Evolutionary conservation across 1,140 invertebrate species (phyloP), one percentile per base, ranked within the genome.

Genomic region (Polypedilum vanderplanki): DNA sequence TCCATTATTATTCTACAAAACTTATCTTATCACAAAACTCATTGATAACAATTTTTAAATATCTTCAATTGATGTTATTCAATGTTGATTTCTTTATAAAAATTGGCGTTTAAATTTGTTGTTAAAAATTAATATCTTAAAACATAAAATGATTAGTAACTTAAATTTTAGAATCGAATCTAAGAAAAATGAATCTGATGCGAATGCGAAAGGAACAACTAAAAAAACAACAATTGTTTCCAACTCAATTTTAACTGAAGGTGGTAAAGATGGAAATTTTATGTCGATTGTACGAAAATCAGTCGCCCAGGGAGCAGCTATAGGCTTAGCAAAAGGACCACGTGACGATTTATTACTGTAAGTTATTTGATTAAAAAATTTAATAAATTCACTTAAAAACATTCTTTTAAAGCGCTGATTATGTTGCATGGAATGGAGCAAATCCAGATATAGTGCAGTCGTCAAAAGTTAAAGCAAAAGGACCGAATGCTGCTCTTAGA

Each of bases 381-480:
- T 22, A 40, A 3, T 70, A 76, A 75, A 57, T 74, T 70, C 75
- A 70, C 74, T 75, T 64, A 74, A 76, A 77, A 76, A 22, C 75
- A 76, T 77, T 77, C 76, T 84, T 82, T 73, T 41, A 65, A 75
- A 91, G 90, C 74, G 86, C 87, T 24, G 89, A 90, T 78, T 91
- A 91, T 80, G 85, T 89, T 15, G 87, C 89, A 10, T 91, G 89
- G 89, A 87, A 88, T 77, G 89, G 90, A 17, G 86, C 89, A 10
- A 87, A 90, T 82, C 83, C 86, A 7, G 81, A 80, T 76, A 79
- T 88, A 10, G 77, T 73, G 79, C 82, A 79, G 77, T 85, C 80
- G 40, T 79, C 76, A 76, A 83, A 80, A 76, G 80, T 76, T 80
- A 77, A 86, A n/a, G 84, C 86, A 0, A 82, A 84, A 76, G 90